Evolutionary conservation across 2,888 invertebrate genomes (phyloP), one percentile per base, ranked within the genome.

Genomic region (Boloria euphrosyne): DNA sequence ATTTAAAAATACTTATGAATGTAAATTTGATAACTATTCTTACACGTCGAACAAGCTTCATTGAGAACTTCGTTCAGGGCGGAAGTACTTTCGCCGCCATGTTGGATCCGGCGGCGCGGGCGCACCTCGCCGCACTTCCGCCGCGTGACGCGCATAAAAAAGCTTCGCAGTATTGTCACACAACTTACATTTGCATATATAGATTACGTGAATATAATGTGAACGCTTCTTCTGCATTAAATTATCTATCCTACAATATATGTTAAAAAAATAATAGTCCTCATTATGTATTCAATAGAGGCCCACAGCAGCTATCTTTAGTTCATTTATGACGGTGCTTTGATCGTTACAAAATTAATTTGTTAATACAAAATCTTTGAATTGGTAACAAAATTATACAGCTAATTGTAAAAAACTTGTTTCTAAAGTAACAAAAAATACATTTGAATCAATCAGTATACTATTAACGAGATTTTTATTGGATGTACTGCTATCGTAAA

Each of bases 31-130:
- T 65, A 69, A 71, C 62, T 71, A 66, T 63, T 67, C 65, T 66
- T 68, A 71, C 71, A 68, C 66, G 83, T 66, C 71, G 82, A 68
- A 82, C 78, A 76, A 77, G 81, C 78, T 88, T 86, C 87, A 90
- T 89, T 88, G 86, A 89, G 84, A 86, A 83, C 82, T 84, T 82
- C 84, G 87, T 84, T 81, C 57, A 76, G 77, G 78, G 82, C 92
- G 92, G 92, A 92, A 91, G 87, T 88, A 90, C 92, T 91, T 91
- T 91, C 89, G 90, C 90, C 88, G 92, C 91, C 90, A 91, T 91
- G 77, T 88, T 90, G 90, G 89, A 90, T 90, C 91, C 91, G 90
- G 90, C 86, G 81, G 83, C 87, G 89, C 90, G 79, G 79, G 88
- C 90, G 85, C 90, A 87, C 86, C 87, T 84, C 86, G 79, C 82